Percentiles rank a stretch among this genome's conserved stretches.
Evolutionary conservation across 2,113 vertebrate species (phyloP).

Genomic region (Acanthochromis polyacanthus): DNA sequence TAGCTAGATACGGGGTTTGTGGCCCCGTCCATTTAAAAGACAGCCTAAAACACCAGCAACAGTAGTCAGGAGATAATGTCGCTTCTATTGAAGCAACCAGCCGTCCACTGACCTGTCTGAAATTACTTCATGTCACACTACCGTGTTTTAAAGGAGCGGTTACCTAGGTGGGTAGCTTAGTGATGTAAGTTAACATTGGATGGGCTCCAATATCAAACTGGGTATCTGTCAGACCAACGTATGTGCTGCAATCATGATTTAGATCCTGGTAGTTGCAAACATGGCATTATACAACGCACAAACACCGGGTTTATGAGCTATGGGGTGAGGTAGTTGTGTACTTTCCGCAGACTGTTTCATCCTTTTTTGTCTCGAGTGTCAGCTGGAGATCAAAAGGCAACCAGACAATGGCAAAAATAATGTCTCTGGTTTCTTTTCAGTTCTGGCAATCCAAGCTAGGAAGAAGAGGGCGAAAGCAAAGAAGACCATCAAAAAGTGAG

Average conservation of each 20-base stretch:
- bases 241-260: constrained; percentile 10
- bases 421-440: constrained; percentile 74
- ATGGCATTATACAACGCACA: background rate
- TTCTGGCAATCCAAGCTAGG: constrained; percentile 95
- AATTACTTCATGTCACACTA: constrained; percentile 1
- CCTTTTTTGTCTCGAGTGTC: constrained; percentile 31
- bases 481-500: constrained; percentile 96
- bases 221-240: constrained; percentile 8
- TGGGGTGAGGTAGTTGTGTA: background rate
- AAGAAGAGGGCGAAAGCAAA: constrained; percentile 96
- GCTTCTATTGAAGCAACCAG: background rate
- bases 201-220: constrained; percentile 12
- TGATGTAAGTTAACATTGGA: constrained; percentile 29
- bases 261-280: background rate
- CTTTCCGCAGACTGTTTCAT: background rate
- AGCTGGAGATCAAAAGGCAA: constrained; percentile 18
- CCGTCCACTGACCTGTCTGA: background rate
- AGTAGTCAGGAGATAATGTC: background rate
- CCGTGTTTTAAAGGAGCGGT: background rate
- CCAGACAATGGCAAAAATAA: constrained; percentile 30
- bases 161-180: constrained; percentile 20
- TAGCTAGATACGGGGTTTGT: constrained; percentile 52
- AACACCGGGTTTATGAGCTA: background rate
- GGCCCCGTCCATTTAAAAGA: constrained; percentile 15
- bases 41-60: background rate